Evolutionary conservation across 2,888 invertebrate genomes (phyloP), one percentile per base, ranked within the genome.

Genomic region (Pinctada fucata): DNA sequence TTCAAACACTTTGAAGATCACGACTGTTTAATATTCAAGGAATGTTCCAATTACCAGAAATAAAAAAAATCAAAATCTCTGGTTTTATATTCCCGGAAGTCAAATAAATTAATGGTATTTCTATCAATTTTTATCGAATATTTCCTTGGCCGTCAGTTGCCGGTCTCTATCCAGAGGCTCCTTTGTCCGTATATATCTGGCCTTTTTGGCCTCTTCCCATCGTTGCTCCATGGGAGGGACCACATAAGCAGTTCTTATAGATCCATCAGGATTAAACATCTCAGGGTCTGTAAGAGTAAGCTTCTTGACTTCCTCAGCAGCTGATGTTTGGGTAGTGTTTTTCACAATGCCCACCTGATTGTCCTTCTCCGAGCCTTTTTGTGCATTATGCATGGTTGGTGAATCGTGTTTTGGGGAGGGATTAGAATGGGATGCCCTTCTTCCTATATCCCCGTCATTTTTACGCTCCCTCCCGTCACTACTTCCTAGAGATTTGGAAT

Each of bases 211-310:
- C 75, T 91, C 85, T 48, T 82, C 83, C 72, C 85, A 87, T 0
- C 83, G 73, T 52, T 84, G 76, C 1, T 86, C 84, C 51, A 87
- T 85, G 13, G 84, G 72, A 0, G 90, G 89, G 75, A 89, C 63
- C 4, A 70, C 72, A 73, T 88, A 87, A 68, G 87, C 77, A 2
- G 88, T 90, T 13, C 88, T 83, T 10, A 88, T 66, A 10, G 85
- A 82, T 6, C 89, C 89, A 68, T 89, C 89, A 0, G 88, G 83
- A 76, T 89, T 89, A 80, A 88, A 88, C 64, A 81, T 72, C 31
- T 87, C 86, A 4, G 86, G 84, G 76, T 89, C 88, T 16, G 72
- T 78, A 3, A 69, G 31, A 3, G 78, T 74, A 13, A 72, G 67
- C n/a, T 52, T 50, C 45, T 69, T 63, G 2, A 74, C n/a, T 45